Conservation (phyloP, 1,140 invertebrate species). For the Eciton burchellii region DNA sequence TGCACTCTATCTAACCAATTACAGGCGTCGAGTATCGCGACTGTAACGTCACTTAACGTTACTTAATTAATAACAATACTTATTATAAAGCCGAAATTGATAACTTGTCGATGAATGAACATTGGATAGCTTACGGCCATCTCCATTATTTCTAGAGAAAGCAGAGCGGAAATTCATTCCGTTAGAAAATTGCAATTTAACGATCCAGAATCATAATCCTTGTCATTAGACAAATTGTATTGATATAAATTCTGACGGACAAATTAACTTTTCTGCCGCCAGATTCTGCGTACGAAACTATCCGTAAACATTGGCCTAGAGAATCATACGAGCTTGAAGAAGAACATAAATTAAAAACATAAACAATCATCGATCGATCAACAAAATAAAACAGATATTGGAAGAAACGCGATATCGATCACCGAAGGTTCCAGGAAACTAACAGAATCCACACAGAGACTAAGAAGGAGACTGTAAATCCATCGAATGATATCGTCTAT, state of each 20-base stretch:
- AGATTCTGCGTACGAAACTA: conserved; percentile 12
- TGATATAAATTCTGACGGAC: neutral
- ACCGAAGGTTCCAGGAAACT: conserved; percentile 26
- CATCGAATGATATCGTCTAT: conserved; percentile 36
- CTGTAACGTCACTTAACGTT: conserved; percentile 25
- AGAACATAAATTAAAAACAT: conserved; percentile 6
- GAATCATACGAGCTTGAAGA: neutral
- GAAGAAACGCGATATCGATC: conserved; percentile 6
- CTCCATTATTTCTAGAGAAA: conserved; percentile 16
- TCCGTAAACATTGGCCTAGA: conserved; percentile 18
- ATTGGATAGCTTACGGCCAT: conserved; percentile 26
- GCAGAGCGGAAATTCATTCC: conserved; percentile 3
- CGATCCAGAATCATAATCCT: neutral
- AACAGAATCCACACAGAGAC: neutral
- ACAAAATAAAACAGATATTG: conserved; percentile 8
- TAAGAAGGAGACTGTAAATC: conserved; percentile 15
- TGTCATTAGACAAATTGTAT: conserved; percentile 26
- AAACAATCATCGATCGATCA: conserved; percentile 25
- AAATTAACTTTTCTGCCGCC: conserved; percentile 36
- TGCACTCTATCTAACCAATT: conserved; percentile 29
- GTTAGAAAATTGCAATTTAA: conserved; percentile 33
- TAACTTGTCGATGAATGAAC: conserved; percentile 10
- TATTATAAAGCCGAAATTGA: neutral
- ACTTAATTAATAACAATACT: conserved; percentile 17
- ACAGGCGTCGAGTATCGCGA: conserved; percentile 4